A percentile compares a stretch with the other conserved stretches of the same genome.
These are phyloP conservation scores for Lanius collurio DNA, from an alignment of 2,113 vertebrate genomes.

Conservation along the genomic window DNA sequence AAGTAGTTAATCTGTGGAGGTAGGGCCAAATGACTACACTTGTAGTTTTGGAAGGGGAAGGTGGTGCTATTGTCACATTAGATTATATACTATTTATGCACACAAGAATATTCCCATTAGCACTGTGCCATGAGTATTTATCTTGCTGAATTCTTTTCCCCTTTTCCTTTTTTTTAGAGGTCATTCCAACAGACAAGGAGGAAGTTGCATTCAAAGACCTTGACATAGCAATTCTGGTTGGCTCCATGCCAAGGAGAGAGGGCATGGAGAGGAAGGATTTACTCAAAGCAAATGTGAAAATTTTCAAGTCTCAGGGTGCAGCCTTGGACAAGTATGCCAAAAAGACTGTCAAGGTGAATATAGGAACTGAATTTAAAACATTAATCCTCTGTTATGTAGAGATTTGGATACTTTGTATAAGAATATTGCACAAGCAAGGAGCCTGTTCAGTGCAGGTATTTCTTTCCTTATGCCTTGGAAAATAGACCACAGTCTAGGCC, in stretches of 20 bases:
- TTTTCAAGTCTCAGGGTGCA: constrained; percentile 94
- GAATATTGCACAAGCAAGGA: neutral
- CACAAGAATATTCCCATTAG: neutral
- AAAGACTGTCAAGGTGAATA: constrained; percentile 94
- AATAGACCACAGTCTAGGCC: neutral
- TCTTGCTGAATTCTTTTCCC: neutral
- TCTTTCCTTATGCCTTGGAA: neutral
- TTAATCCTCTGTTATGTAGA: neutral
- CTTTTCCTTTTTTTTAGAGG: constrained; percentile 73
- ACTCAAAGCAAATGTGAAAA: constrained; percentile 95
- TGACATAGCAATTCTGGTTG: constrained; percentile 92
- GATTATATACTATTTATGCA: neutral
- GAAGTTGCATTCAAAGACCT: constrained; percentile 94
- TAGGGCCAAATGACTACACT: neutral
- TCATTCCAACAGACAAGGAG: constrained; percentile 94
- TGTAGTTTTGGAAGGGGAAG: neutral
- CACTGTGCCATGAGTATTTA: neutral
- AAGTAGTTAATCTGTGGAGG: neutral
- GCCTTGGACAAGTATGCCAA: constrained; percentile 94
- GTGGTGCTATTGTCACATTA: neutral
- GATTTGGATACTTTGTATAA: neutral
- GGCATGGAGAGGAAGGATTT: constrained; percentile 99
- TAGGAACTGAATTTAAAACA: neutral
- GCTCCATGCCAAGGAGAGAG: constrained; percentile 96
- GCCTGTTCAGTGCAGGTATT: neutral